Percentiles rank a stretch among this genome's conserved stretches.
Evolutionary conservation across 2,797 vertebrate species (phyloP).

Genomic region (Adrianichthys oophorus): DNA sequence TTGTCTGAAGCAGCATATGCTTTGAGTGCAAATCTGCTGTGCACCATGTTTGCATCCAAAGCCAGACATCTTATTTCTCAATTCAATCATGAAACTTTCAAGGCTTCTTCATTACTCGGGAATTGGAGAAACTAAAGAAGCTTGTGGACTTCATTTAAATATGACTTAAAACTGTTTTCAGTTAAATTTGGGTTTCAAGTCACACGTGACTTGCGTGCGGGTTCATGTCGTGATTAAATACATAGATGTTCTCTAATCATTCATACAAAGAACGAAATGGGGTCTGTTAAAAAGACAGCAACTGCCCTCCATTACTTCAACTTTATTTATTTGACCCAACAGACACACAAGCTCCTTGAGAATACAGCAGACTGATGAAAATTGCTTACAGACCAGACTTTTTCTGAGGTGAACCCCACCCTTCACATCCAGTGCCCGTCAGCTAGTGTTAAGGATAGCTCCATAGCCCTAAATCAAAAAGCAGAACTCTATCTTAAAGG

Average conservation of each 20-base stretch:
- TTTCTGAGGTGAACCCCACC: conserved; percentile 34
- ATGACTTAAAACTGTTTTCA: conserved; percentile 26
- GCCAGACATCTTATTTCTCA: conserved; percentile 50
- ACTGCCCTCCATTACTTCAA: conserved; percentile 23
- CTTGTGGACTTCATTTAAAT: conserved; percentile 36
- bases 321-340: conserved; percentile 61
- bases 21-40: conserved; percentile 63
- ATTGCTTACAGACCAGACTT: conserved; percentile 58
- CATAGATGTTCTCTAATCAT: conserved; percentile 19
- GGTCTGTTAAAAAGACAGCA: conserved; percentile 25
- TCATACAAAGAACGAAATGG: conserved; percentile 33
- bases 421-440: conserved; percentile 43
- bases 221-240: conserved; percentile 22
- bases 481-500: conserved; percentile 55
- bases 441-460: conserved; percentile 52
- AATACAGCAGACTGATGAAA: conserved; percentile 55
- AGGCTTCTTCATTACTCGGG: conserved; percentile 45
- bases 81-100: conserved; percentile 58
- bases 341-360: conserved; percentile 44
- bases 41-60: conserved; percentile 61
- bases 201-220: conserved; percentile 24
- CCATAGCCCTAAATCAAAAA: conserved; percentile 40
- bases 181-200: conserved; percentile 34
- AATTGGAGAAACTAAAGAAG: conserved; percentile 44
- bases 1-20: conserved; percentile 74